Conservation (phyloP, 2,797 vertebrate genomes). For the Prunella strophiata region DNA sequence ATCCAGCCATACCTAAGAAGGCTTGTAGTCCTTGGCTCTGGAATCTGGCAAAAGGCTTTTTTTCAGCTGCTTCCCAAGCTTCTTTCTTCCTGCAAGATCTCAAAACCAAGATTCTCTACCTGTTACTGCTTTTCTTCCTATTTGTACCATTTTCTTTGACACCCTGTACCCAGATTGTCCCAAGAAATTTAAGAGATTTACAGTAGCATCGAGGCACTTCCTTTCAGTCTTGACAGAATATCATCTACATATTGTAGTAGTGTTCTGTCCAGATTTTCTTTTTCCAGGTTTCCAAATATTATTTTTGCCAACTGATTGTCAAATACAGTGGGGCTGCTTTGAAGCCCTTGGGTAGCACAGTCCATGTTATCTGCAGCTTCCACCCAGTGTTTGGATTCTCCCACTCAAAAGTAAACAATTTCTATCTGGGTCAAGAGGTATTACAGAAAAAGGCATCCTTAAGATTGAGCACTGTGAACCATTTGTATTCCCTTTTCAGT, state of each 20-base stretch:
- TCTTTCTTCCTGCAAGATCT: not conserved
- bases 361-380: not conserved
- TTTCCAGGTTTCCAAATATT: not conserved
- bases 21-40: not conserved
- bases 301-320: not conserved
- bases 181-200: not conserved
- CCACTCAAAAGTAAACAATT: not conserved
- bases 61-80: not conserved
- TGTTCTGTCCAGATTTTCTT: not conserved
- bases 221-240: not conserved
- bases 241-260: not conserved
- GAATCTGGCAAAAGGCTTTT: not conserved
- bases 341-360: not conserved
- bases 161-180: not conserved
- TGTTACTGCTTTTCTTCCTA: not conserved
- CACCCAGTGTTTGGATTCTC: not conserved
- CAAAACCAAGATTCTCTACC: too few relatives aligned
- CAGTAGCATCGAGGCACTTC: not conserved
- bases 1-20: not conserved
- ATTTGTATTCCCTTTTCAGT: not conserved
- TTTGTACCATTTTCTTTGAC: not conserved
- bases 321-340: not conserved
- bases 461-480: not conserved
- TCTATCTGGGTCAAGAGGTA: not conserved
- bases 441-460: not conserved